A percentile compares a stretch with the other conserved stretches of the same genome.
These are phyloP conservation scores for Chelonia mydas DNA, from an alignment of 2,797 vertebrate species.

Conservation along the genomic window DNA sequence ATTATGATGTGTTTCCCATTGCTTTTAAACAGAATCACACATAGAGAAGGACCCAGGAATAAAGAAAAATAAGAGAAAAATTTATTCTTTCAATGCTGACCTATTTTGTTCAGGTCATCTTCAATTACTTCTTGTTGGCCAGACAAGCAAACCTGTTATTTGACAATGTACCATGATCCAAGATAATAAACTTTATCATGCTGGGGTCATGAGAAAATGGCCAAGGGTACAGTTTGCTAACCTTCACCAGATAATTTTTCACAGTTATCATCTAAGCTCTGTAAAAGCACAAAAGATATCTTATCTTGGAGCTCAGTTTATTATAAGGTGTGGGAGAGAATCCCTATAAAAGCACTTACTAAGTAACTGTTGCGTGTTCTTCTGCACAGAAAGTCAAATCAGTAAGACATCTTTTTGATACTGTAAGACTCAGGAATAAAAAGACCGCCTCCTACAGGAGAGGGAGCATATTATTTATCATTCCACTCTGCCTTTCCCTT, in stretches of 20 bases:
- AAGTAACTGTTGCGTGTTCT: conserved; percentile 77
- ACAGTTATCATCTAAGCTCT: conserved; percentile 83
- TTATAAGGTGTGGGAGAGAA: conserved; percentile 78
- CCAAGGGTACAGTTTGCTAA: conserved; percentile 80
- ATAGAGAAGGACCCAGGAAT: conserved; percentile 24
- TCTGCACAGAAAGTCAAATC: conserved; percentile 78
- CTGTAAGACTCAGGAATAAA: conserved; percentile 77
- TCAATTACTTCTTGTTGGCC: conserved; percentile 83
- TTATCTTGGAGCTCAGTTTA: conserved; percentile 81
- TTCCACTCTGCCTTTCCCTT: conserved; percentile 60
- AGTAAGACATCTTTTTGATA: conserved; percentile 79
- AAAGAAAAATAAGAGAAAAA: conserved; percentile 58
- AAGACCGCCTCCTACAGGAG: conserved; percentile 71
- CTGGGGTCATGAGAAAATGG: conserved; percentile 83
- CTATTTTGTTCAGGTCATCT: conserved; percentile 82
- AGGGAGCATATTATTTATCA: conserved; percentile 74
- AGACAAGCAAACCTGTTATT: conserved; percentile 84
- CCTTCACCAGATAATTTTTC: conserved; percentile 81
- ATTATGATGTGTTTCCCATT: not conserved
- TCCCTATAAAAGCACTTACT: conserved; percentile 80
- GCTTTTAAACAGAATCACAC: conserved; percentile 1
- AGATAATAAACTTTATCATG: conserved; percentile 83
- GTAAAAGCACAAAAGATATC: conserved; percentile 80
- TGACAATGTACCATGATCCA: conserved; percentile 78
- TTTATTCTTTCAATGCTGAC: conserved; percentile 79